Evolutionary conservation across 1,140 invertebrate species (phyloP), one percentile per base, ranked within the genome.

Genomic region (Aculops lycopersici): DNA sequence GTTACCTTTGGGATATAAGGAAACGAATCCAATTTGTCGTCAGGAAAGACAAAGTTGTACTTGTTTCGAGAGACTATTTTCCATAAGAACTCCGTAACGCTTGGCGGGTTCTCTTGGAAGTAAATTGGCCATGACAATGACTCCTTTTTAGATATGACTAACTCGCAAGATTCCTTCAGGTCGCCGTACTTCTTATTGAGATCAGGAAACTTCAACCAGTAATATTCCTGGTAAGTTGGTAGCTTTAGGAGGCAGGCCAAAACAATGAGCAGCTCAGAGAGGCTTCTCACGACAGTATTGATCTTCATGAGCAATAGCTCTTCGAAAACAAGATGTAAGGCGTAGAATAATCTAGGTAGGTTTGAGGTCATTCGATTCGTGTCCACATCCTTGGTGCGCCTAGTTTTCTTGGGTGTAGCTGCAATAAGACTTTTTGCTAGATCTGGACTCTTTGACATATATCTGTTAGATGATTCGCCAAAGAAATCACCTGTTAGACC

Each of bases 281-380:
- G 50, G 0, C 69, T 59, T 36, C 64, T 61, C 39, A 78, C 55
- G 45, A 71, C 67, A 17, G 63, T 64, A 44, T 73, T 60, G 2
- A 75, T 57, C 1, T 65, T 61, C 50, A 78, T 73, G 21, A 86
- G 53, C 55, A 86, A 86, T 1, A 81, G 61, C 51, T 88, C 63
- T 63, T 88, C 81, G 54, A 86, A 88, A 0, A 83, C 58, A 12
- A 88, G 58, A 60, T 90, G 83, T 21, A 90, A 59, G 0, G 72
- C 64, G 54, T 71, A 79, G 35, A 83, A 60, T n/a, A 31, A 31
- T 31, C 8, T 8, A 8, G 8, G 8, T 8, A 31, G 24, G n/a
- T n/a, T n/a, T n/a, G n/a, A n/a, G n/a, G n/a, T n/a, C n/a, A n/a
- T n/a, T n/a, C n/a, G n/a, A n/a, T n/a, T n/a, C n/a, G n/a, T n/a